Evolutionary conservation across 2,113 vertebrate genomes (phyloP).

Genomic region (Ceuthmochares aereus): DNA sequence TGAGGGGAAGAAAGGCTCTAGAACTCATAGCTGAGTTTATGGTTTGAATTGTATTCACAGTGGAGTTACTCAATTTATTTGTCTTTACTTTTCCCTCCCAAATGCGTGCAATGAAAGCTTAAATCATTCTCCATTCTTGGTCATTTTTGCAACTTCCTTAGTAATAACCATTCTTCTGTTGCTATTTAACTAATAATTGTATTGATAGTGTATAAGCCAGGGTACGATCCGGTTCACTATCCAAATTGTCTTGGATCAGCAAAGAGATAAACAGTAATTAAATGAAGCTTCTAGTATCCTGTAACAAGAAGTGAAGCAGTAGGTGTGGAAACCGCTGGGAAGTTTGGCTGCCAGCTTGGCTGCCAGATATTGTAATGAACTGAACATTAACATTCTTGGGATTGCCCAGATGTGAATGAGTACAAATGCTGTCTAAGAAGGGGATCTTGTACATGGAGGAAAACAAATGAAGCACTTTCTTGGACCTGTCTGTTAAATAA

Average conservation of each 20-base stretch:
- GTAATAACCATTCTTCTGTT: not conserved
- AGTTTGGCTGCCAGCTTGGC: not conserved
- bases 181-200: not conserved
- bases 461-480: not conserved
- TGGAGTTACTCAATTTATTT: not conserved
- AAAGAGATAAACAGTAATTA: conserved; percentile 24
- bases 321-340: not conserved
- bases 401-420: not conserved
- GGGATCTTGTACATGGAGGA: not conserved
- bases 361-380: not conserved
- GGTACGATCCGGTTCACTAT: not conserved
- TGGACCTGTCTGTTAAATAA: not conserved
- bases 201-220: not conserved
- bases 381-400: not conserved
- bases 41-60: not conserved
- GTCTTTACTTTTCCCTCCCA: not conserved
- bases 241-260: not conserved
- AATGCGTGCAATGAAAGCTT: not conserved
- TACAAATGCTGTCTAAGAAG: not conserved
- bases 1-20: not conserved
- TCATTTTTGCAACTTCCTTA: not conserved
- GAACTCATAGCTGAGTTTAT: not conserved
- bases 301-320: not conserved
- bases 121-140: not conserved
- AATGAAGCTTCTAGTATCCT: not conserved